phyloP scores from a whole-genome alignment of 2,888 invertebrate genomes.

The Cheilosia urbana region DNA sequence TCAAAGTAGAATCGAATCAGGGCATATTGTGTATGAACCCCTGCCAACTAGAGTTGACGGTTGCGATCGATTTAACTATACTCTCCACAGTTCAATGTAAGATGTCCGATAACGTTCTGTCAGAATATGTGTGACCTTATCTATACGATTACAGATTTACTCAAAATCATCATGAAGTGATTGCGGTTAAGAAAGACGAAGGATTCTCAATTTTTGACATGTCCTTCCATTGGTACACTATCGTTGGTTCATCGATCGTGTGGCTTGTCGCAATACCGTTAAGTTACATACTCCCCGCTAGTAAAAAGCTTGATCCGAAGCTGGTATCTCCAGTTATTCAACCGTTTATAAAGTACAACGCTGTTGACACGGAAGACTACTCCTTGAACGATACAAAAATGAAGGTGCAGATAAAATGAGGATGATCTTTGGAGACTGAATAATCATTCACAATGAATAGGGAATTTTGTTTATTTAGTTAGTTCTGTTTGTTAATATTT shows the following conservation, averaged over 20 bases:
- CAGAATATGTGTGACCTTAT: not conserved
- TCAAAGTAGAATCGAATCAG: constrained; percentile 76
- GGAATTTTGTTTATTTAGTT: constrained; percentile 1
- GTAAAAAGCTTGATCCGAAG: constrained; percentile 78
- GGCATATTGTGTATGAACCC: constrained; percentile 77
- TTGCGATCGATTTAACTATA: constrained; percentile 78
- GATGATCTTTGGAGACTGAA: not conserved
- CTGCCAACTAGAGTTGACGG: constrained; percentile 78
- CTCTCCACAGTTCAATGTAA: constrained; percentile 46
- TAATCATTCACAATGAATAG: constrained; percentile 48
- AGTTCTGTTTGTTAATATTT: not conserved
- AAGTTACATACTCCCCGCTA: constrained; percentile 84
- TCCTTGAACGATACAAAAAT: not conserved
- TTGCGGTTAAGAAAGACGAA: constrained; percentile 10
- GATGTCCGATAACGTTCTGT: not conserved
- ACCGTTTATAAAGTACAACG: constrained; percentile 76
- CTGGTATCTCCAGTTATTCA: constrained; percentile 79
- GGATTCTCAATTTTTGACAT: constrained; percentile 84
- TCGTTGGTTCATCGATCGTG: constrained; percentile 84
- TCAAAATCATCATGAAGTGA: not conserved
- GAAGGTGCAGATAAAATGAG: constrained; percentile 12
- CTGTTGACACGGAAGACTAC: constrained; percentile 21
- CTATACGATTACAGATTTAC: not conserved
- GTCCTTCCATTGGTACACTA: constrained; percentile 86
- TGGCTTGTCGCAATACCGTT: constrained; percentile 85